Evolutionary conservation across 2,797 vertebrate genomes (phyloP).

Genomic region (Pteronotus mesoamericanus): DNA sequence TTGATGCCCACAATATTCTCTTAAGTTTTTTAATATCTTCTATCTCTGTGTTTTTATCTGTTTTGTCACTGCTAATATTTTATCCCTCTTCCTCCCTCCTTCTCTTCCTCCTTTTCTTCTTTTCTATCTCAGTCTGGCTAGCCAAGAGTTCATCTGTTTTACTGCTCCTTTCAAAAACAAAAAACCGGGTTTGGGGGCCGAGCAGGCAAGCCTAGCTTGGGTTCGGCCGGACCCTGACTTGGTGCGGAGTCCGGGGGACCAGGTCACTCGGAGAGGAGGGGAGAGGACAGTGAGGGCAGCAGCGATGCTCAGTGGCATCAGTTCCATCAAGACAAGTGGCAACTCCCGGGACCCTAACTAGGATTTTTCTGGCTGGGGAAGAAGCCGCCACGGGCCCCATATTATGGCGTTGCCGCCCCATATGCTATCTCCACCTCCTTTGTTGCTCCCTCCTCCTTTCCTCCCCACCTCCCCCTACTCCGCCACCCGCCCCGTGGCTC

Average conservation of each 20-base stretch:
- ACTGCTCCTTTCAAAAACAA: neutral
- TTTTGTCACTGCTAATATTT: neutral
- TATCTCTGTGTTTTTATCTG: neutral
- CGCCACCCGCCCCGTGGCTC: neutral
- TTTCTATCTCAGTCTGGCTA: neutral
- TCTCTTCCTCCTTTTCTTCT: neutral
- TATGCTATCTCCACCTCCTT: neutral
- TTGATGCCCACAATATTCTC: neutral
- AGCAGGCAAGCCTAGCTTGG: neutral
- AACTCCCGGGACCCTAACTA: neutral
- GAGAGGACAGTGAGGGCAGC: no score
- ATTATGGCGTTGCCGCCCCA: neutral
- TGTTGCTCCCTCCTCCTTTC: neutral
- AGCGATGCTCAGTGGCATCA: neutral
- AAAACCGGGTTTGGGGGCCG: neutral
- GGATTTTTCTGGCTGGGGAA: neutral
- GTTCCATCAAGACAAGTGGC: neutral
- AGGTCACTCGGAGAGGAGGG: fast-evolving
- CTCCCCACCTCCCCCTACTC: neutral
- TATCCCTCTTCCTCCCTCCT: neutral
- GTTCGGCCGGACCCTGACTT: no score
- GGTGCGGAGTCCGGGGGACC: no score
- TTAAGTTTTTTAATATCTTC: neutral
- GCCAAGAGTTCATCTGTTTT: neutral
- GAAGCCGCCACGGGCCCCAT: neutral